A percentile compares a stretch with the other conserved stretches of the same genome.
phyloP scores from a whole-genome alignment of 2,113 vertebrate genomes.

The Calyptommatus sinebrachiatus region DNA sequence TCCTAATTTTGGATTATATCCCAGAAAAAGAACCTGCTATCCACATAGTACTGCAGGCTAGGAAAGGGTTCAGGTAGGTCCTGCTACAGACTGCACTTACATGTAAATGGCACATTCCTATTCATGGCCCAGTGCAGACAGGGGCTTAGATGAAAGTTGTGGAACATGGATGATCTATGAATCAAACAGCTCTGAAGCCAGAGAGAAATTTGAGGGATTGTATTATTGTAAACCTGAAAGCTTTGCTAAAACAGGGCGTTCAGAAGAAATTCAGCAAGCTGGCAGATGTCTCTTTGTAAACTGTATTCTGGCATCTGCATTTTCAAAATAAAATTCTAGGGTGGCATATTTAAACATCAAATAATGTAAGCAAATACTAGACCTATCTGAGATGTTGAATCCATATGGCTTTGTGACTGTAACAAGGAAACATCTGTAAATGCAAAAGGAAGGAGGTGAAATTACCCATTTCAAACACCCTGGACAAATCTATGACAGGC shows the following conservation, averaged over 20 bases:
- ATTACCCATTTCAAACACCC: conserved; percentile 20
- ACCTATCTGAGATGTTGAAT: conserved; percentile 15
- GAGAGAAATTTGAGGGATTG: neutral
- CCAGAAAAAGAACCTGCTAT: too few species aligned
- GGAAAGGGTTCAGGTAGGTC: too few species aligned
- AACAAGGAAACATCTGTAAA: conserved; percentile 9
- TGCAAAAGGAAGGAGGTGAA: neutral
- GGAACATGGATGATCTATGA: neutral
- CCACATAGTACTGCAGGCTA: too few species aligned
- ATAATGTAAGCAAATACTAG: conserved; percentile 13
- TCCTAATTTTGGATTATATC: too few species aligned
- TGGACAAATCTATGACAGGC: neutral
- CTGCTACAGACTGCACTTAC: too few species aligned
- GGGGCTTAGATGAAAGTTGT: too few species aligned
- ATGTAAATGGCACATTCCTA: too few species aligned
- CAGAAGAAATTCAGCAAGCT: conserved; percentile 7
- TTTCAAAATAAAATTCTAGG: conserved; percentile 18
- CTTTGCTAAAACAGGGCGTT: neutral
- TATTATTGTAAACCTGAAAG: neutral
- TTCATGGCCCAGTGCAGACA: too few species aligned
- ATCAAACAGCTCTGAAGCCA: conserved; percentile 6
- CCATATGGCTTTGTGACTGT: neutral
- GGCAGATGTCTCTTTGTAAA: conserved; percentile 19
- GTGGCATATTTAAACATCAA: conserved; percentile 16
- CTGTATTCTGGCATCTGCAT: conserved; percentile 10